A percentile compares a stretch with the other conserved stretches of the same genome.
Evolutionary conservation across 2,797 vertebrate genomes (phyloP).

Genomic region (Sphenodon punctatus): DNA sequence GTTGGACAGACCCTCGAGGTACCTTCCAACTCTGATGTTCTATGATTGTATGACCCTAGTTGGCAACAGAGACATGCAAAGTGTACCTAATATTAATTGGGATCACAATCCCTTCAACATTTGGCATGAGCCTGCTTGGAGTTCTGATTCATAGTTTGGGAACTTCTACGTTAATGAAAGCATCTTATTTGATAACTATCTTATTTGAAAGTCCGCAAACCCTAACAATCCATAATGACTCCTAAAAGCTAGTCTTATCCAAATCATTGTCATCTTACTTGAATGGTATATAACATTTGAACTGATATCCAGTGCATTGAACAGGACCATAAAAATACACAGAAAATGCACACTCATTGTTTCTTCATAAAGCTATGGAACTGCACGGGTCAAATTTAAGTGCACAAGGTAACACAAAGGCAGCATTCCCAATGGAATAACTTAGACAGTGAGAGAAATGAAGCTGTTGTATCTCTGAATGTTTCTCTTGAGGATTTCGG

Average conservation of each 20-base stretch:
- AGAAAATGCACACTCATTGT: slow-evolving; percentile 57
- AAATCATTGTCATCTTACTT: slow-evolving; percentile 15
- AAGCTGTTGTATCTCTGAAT: slow-evolving; percentile 99
- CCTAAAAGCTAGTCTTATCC: slow-evolving; percentile 2
- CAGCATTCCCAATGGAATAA: slow-evolving; percentile 55
- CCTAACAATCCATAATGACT: neutral
- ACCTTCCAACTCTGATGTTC: too few species aligned
- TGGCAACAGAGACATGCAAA: too few species aligned
- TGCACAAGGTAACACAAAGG: slow-evolving; percentile 75
- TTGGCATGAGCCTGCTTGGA: too few species aligned
- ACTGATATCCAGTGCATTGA: slow-evolving; percentile 65
- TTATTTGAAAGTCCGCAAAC: slow-evolving; percentile 22
- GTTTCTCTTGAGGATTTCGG: slow-evolving; percentile 96
- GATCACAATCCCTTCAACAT: too few species aligned
- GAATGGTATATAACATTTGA: slow-evolving; percentile 19
- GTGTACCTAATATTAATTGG: too few species aligned
- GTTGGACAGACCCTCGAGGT: too few species aligned
- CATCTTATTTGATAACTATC: slow-evolving; percentile 19
- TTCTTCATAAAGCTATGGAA: slow-evolving; percentile 80
- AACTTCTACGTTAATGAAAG: slow-evolving; percentile 11
- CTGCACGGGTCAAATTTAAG: slow-evolving; percentile 78
- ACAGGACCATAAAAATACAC: slow-evolving; percentile 58
- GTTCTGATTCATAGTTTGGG: too few species aligned
- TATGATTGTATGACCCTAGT: too few species aligned
- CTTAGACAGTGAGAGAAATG: slow-evolving; percentile 94